Conservation (phyloP, 2,113 vertebrate species). For the Calidris pugnax region DNA sequence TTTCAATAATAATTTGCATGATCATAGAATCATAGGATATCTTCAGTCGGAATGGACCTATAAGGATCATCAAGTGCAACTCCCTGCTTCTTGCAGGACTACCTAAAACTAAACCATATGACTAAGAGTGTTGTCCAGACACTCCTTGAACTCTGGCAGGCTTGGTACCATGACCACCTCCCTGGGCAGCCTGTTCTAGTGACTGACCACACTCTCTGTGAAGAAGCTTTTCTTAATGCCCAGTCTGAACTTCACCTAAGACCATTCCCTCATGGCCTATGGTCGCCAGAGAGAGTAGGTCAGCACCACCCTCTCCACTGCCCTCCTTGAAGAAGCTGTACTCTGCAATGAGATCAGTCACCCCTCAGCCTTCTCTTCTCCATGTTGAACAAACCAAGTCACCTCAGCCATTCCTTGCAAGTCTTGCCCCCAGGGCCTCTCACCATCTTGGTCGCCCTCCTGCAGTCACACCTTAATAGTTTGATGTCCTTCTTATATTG, state of each 20-base stretch:
- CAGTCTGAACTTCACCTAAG: background rate
- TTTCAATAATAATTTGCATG: background rate
- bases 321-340: background rate
- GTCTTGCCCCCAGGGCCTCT: background rate
- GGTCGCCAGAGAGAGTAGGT: background rate
- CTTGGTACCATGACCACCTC: background rate
- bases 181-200: background rate
- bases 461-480: background rate
- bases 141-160: background rate
- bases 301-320: background rate
- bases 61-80: background rate
- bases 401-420: background rate
- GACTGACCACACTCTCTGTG: background rate
- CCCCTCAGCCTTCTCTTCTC: background rate
- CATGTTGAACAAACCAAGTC: background rate
- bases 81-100: background rate
- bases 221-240: background rate
- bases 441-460: background rate
- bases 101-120: background rate
- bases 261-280: accelerated
- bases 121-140: background rate
- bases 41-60: background rate
- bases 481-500: background rate
- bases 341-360: too few species aligned
- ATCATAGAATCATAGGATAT: background rate